A percentile compares a stretch with the other conserved stretches of the same genome.
phyloP scores from a whole-genome alignment of 2,888 invertebrate genomes.

The Drosophila subsilvestris region DNA sequence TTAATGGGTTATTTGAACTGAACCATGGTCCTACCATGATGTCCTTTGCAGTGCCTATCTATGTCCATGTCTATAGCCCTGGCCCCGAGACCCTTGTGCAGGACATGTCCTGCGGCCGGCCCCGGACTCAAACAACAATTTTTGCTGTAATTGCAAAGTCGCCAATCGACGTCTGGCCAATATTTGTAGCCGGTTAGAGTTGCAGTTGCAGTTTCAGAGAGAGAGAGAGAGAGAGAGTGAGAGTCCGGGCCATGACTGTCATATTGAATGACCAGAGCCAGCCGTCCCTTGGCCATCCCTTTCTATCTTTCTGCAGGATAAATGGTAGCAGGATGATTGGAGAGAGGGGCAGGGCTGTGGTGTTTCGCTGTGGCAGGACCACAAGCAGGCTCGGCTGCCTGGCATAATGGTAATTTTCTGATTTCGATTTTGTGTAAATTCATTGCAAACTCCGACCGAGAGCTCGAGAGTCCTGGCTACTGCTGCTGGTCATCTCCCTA shows the following conservation, averaged over 20 bases:
- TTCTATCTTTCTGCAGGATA: slow-evolving; percentile 9
- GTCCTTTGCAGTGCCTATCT: neutral
- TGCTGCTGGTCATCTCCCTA: slow-evolving; percentile 3
- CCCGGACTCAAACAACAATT: slow-evolving; percentile 66
- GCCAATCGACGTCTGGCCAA: slow-evolving; percentile 65
- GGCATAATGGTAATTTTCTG: slow-evolving; percentile 76
- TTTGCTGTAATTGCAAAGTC: slow-evolving; percentile 76
- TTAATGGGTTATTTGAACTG: slow-evolving; percentile 82
- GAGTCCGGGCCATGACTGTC: slow-evolving; percentile 57
- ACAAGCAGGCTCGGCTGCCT: slow-evolving; percentile 51
- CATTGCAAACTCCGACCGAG: slow-evolving; percentile 63
- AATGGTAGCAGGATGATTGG: slow-evolving; percentile 4
- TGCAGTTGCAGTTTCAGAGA: slow-evolving; percentile 50
- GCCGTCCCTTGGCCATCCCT: slow-evolving; percentile 25
- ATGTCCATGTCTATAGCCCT: slow-evolving; percentile 1
- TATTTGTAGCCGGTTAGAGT: slow-evolving; percentile 75
- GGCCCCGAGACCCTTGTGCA: slow-evolving; percentile 15
- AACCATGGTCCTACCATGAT: slow-evolving; percentile 27
- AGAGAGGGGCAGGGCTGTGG: neutral
- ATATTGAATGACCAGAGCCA: slow-evolving; percentile 52
- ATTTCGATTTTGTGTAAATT: slow-evolving; percentile 78
- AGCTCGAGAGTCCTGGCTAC: neutral
- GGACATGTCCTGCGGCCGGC: slow-evolving; percentile 61
- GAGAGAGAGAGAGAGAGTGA: neutral
- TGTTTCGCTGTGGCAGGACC: slow-evolving; percentile 11